These are phyloP conservation scores for Erythrocercus mccallii DNA, from an alignment of 2,113 vertebrate species.

Conservation along the genomic window DNA sequence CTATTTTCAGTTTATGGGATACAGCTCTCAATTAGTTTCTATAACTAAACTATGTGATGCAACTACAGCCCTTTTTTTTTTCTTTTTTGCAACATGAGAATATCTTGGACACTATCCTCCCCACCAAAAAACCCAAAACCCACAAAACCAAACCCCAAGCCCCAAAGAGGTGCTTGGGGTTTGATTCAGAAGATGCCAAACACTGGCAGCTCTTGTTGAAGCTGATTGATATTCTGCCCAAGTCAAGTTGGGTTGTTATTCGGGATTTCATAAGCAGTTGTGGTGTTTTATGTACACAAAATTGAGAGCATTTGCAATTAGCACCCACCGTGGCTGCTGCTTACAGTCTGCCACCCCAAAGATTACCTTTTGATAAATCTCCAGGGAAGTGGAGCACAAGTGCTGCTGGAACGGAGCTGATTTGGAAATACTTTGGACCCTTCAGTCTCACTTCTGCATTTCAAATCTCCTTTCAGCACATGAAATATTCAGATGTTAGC, in stretches of 20 bases:
- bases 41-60: not conserved
- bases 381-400: not conserved
- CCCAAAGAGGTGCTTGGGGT: not conserved
- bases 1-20: not conserved
- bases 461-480: conserved; percentile 43
- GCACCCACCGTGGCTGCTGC: not conserved
- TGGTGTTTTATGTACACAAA: conserved; percentile 43
- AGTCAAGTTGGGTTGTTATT: not conserved
- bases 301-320: conserved; percentile 23
- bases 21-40: not conserved
- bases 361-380: conserved; percentile 23
- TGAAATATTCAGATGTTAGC: conserved; percentile 59
- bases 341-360: conserved; percentile 35
- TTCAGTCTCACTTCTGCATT: conserved; percentile 45
- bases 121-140: not conserved
- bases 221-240: conserved; percentile 24
- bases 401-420: conserved; percentile 1
- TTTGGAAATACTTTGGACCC: conserved; percentile 33
- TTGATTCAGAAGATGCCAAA: not conserved
- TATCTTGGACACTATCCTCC: not conserved
- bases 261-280: conserved; percentile 3
- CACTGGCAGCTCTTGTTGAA: not conserved
- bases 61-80: not conserved
- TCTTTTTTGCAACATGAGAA: not conserved
- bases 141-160: not conserved